Evolutionary conservation across 2,113 vertebrate genomes (phyloP), one percentile per base, ranked within the genome.

Genomic region (Progne subis): DNA sequence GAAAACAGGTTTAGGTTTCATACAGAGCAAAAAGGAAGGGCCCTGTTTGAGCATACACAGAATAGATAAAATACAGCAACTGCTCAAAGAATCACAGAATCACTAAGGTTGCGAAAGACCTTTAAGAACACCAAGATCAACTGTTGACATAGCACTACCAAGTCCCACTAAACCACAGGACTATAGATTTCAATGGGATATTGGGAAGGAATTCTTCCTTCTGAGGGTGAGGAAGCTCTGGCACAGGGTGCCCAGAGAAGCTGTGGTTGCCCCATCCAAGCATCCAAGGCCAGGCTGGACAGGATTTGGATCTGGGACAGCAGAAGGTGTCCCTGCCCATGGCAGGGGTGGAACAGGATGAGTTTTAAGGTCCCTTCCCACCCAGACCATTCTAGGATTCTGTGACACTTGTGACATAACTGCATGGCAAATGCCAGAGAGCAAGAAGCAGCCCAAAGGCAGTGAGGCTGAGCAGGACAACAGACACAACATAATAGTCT

Each of bases 161-260:
- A 75, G 55, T 11, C 23, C n/a, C n/a, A 52, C 12, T n/a, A 69
- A 75, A 44, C 9, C 56, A 69, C 25, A n/a, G 11, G 49, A 14
- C 37, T 6, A 34, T 0, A 55, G 41, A 61, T 49, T 69, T n/a
- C 4, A 2, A 53, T n/a, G 23, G 44, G 32, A 59, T 39, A 60
- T 11, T 25, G 61, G 39, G 39, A 61, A 61, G 29, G 2, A 61
- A 26, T 41, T 4, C 3, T 21, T 26, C 25, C 24, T 18, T 68
- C 13, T 4, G 46, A 68, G 24, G 39, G 2, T 28, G 13, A 3
- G 0, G 0, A 59, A 11, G 32, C 16, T 16, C 46, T n/a, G 39
- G 39, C 52, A 39, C 32, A 52, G 18, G 26, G 0, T 32, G 13
- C 12, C 26, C 86, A 65, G 52, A 65, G 44, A 0, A 74, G 32